A percentile compares a stretch with the other conserved stretches of the same genome.
Evolutionary conservation across 1,140 invertebrate species (phyloP).

Genomic region (Drosophila tani): DNA sequence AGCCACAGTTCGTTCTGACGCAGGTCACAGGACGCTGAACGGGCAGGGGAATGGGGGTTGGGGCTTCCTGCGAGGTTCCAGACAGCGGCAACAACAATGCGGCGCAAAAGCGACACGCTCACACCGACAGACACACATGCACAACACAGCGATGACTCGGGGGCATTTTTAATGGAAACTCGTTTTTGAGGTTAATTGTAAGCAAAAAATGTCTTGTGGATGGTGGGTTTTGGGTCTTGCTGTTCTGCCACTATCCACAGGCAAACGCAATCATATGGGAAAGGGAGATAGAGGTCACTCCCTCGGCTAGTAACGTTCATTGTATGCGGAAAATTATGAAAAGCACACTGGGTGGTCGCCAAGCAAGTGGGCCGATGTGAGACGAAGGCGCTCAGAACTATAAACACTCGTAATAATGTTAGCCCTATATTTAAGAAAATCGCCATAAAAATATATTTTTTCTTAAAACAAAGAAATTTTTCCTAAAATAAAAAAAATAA

Average conservation of each 20-base stretch:
- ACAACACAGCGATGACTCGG: conserved; percentile 74
- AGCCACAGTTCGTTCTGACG: conserved; percentile 18
- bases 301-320: conserved; percentile 59
- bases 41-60: not conserved
- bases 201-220: conserved; percentile 65
- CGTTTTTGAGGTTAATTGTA: conserved; percentile 84
- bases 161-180: conserved; percentile 85
- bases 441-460: too few relatives aligned
- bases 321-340: conserved; percentile 72
- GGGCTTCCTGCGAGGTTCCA: conserved; percentile 19
- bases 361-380: conserved; percentile 28
- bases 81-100: conserved; percentile 47
- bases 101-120: conserved; percentile 18
- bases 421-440: too few relatives aligned
- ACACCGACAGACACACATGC: conserved; percentile 23
- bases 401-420: too few relatives aligned
- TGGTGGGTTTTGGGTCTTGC: not conserved
- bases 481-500: too few relatives aligned
- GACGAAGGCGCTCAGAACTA: conserved; percentile 21
- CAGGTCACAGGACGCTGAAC: not conserved
- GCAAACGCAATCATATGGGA: conserved; percentile 29
- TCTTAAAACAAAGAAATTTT: too few relatives aligned
- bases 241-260: conserved; percentile 28
- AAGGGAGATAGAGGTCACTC: conserved; percentile 13
- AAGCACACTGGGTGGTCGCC: conserved; percentile 54